These are phyloP conservation scores for Drosophila fulvimacula DNA, from an alignment of 2,888 invertebrate species.

Conservation along the genomic window DNA sequence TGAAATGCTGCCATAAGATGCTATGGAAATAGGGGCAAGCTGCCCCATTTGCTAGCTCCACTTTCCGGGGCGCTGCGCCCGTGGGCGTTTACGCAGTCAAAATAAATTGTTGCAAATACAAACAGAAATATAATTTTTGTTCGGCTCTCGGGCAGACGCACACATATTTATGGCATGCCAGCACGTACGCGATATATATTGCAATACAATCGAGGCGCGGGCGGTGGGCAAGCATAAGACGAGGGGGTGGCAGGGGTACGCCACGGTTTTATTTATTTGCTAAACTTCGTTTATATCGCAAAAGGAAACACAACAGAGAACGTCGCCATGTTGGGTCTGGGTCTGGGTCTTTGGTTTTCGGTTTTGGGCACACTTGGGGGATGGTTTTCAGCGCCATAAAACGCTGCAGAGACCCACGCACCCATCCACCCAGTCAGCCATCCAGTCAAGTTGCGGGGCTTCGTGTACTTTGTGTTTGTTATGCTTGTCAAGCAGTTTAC, in stretches of 20 bases:
- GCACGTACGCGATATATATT: conserved; percentile 80
- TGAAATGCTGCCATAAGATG: conserved; percentile 9
- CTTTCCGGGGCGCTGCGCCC: conserved; percentile 19
- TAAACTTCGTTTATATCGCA: conserved; percentile 77
- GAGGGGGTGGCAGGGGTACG: conserved; percentile 9
- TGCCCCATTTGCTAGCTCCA: conserved; percentile 2
- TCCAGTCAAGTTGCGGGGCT: conserved; percentile 53
- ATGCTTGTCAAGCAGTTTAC: conserved; percentile 82
- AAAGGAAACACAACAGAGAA: conserved; percentile 42
- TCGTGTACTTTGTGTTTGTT: conserved; percentile 77
- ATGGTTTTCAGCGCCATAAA: conserved; percentile 62
- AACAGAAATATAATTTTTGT: conserved; percentile 81
- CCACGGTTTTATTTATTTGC: conserved; percentile 73
- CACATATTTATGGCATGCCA: conserved; percentile 78
- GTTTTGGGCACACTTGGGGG: conserved; percentile 21
- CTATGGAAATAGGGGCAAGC: conserved; percentile 16
- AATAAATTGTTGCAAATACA: conserved; percentile 77
- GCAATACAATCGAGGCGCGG: conserved; percentile 64
- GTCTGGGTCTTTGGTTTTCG: conserved; percentile 23
- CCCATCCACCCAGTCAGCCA: conserved; percentile 16
- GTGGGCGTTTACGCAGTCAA: conserved; percentile 19
- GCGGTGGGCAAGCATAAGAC: background rate
- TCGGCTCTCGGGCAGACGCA: conserved; percentile 51
- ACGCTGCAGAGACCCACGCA: conserved; percentile 37
- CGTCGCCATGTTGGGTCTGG: conserved; percentile 70